Evolutionary conservation across 2,797 vertebrate species (phyloP).

Genomic region (Fistularia commersonii): DNA sequence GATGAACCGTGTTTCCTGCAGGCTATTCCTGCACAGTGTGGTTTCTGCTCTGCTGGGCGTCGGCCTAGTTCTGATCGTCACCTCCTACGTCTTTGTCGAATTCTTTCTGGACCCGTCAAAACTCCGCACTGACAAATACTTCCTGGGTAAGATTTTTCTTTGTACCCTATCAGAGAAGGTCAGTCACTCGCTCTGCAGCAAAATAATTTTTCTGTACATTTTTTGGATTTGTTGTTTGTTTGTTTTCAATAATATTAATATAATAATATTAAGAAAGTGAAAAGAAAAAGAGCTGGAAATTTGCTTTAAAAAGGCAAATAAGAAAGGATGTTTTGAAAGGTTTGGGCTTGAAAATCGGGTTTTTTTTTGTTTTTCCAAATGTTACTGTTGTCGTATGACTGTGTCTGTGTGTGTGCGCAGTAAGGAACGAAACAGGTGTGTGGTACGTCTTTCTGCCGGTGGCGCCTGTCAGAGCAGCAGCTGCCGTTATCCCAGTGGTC

Average conservation of each 20-base stretch:
- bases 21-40: constrained; percentile 91
- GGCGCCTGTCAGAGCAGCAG: constrained; percentile 43
- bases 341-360: too few species aligned
- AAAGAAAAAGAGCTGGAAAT: background rate
- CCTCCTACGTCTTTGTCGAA: constrained; percentile 86
- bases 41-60: constrained; percentile 88
- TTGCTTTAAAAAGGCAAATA: too few species aligned
- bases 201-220: too few species aligned
- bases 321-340: too few species aligned
- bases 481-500: constrained; percentile 72
- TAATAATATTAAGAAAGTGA: too few species aligned
- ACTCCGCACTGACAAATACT: constrained; percentile 76
- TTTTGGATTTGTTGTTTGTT: too few species aligned
- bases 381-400: background rate
- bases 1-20: constrained; percentile 40
- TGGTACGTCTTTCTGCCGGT: constrained; percentile 90
- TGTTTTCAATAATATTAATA: too few species aligned
- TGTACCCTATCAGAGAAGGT: background rate
- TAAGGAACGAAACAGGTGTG: constrained; percentile 81
- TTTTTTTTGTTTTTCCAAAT: too few species aligned
- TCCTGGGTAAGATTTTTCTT: constrained; percentile 43
- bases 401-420: constrained; percentile 31
- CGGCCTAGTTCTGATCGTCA: constrained; percentile 78
- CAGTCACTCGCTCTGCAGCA: too few species aligned
- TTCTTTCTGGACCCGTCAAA: constrained; percentile 86